Conservation (phyloP, 2,888 invertebrate genomes). For the Xiphydria camelus region DNA sequence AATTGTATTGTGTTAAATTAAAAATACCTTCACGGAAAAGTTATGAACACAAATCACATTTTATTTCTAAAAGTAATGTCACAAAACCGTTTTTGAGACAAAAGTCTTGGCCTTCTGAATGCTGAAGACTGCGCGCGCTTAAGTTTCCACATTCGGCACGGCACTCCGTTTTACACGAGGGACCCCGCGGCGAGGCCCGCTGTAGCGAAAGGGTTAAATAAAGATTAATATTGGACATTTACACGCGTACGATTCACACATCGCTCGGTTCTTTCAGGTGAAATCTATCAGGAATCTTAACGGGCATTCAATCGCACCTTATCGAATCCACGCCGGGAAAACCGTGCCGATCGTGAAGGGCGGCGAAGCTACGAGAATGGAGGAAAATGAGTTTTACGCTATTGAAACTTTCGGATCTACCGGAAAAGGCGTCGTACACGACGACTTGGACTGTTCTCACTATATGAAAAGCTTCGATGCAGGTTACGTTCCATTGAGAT, state of each 20-base stretch:
- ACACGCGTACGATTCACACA: neutral
- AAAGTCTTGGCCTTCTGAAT: no score
- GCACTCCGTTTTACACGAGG: no score
- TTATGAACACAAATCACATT: no score
- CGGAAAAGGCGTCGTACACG: constrained; percentile 91
- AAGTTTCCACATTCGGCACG: no score
- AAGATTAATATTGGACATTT: neutral
- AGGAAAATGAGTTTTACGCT: constrained; percentile 98
- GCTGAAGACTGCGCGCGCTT: no score
- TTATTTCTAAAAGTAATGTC: no score
- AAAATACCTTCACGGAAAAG: no score
- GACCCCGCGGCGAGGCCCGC: no score
- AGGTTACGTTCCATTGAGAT: constrained; percentile 85
- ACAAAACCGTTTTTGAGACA: no score
- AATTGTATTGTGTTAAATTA: no score
- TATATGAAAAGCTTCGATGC: constrained; percentile 99
- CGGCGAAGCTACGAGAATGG: constrained; percentile 97
- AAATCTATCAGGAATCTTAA: constrained; percentile 98
- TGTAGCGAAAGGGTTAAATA: no score
- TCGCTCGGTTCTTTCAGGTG: constrained; percentile 63
- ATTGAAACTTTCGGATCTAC: constrained; percentile 99
- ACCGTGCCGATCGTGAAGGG: constrained; percentile 99
- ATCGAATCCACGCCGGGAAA: constrained; percentile 95
- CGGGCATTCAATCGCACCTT: constrained; percentile 99
- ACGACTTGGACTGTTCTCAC: constrained; percentile 99